Evolutionary conservation across 2,888 invertebrate genomes (phyloP).

Genomic region (Hydrotaea cyrtoneurina): DNA sequence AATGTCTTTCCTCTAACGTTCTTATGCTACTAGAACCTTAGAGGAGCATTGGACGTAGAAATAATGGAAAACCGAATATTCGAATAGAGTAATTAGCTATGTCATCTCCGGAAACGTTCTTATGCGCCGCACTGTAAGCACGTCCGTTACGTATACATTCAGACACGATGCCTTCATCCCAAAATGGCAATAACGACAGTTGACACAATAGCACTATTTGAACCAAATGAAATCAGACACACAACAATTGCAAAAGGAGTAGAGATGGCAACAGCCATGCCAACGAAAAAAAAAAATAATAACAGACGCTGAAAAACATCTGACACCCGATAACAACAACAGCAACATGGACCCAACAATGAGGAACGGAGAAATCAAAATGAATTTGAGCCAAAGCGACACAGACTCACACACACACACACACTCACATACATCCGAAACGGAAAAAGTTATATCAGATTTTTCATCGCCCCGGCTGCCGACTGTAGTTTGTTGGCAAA

Average conservation of each 20-base stretch:
- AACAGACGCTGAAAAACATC: conserved; percentile 51
- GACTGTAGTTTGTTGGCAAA: conserved; percentile 11
- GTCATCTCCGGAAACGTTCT: neutral
- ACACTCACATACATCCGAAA: neutral
- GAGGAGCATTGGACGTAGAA: too few species aligned
- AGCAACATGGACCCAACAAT: conserved; percentile 8
- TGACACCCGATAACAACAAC: conserved; percentile 48
- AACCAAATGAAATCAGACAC: neutral
- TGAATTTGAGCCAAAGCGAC: neutral
- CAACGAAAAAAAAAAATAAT: conserved; percentile 24
- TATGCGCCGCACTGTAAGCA: neutral
- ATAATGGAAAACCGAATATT: too few species aligned
- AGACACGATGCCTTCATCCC: neutral
- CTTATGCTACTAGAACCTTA: too few species aligned
- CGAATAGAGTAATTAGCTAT: too few species aligned
- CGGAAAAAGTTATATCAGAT: conserved; percentile 10
- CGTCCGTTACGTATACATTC: neutral
- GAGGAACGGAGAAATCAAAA: neutral
- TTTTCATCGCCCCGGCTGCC: neutral
- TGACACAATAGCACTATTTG: conserved; percentile 25
- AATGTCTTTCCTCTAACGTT: too few species aligned
- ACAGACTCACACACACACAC: neutral
- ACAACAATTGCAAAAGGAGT: conserved; percentile 13
- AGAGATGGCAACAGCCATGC: neutral
- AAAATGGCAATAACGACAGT: neutral